Base-by-base conservation (phyloP, 2,797 vertebrate genomes). In the Eutrigla gurnardus region DNA sequence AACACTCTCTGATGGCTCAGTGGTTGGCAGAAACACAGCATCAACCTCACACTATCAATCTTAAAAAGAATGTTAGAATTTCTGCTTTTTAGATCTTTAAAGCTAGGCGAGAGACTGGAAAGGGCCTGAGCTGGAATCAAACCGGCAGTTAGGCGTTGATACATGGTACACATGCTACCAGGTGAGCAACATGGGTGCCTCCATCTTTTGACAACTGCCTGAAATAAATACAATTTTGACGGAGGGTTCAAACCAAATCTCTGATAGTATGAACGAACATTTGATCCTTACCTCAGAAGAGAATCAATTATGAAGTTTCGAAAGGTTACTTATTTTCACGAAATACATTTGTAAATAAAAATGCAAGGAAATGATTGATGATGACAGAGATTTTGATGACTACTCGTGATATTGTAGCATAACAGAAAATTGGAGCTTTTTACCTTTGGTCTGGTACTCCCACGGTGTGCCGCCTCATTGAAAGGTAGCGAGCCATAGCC, bases 371-470 rank as follows among this genome's bases (percentile, higher is more conserved):
- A 50, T 33, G 2, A 46, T 10, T 3, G 32, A 12, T 18, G 13
- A 35, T 10, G 11, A 33, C 15, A 59, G 10, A 9, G 6, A 65
- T 32, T 54, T 35, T 25, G 15, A 46, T 6, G 12, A 35, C 2
- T 32, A 11, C 6, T 46, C 15, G 11, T 52, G 43, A 46, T 33
- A 1, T 8, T 42, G n/a, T 0, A 55, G 15, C 11, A 17, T 35
- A 25, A 25, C 0, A 1, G 15, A 3, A 47, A 33, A 13, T 6
- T 45, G 42, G 12, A 35, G 1, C 13, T 49, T 57, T 15, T 79
- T 86, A 99, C 98, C 98, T 96, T 71, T 98, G 98, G 92, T 99
- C 98, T 37, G 98, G 97, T 9, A 99, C 98, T 6, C 98, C 98
- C 33, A 99, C 98, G 0, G 98, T 99, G 94, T 99, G 98, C 73